Evolutionary conservation across 1,140 invertebrate species (phyloP).

Genomic region (Tachypleus tridentatus): DNA sequence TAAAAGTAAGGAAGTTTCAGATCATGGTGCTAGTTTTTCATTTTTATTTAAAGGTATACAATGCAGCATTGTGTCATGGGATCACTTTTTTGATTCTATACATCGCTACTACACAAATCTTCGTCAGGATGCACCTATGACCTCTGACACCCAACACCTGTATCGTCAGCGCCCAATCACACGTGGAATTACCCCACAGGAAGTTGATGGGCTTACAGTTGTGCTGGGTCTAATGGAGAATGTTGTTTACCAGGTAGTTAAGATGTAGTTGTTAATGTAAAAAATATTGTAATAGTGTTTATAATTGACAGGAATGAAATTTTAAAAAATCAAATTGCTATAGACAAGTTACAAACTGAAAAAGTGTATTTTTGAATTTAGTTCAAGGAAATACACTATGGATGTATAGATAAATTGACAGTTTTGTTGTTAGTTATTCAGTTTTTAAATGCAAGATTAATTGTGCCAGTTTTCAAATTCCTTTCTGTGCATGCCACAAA

Average conservation of each 20-base stretch:
- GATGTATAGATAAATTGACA: too few relatives aligned
- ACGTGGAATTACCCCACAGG: slow-evolving; percentile 61
- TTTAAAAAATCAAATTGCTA: not conserved
- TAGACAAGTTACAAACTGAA: not conserved
- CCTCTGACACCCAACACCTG: slow-evolving; percentile 41
- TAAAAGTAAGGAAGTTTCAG: too few relatives aligned
- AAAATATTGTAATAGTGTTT: not conserved
- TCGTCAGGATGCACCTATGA: slow-evolving; percentile 49
- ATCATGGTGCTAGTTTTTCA: not conserved
- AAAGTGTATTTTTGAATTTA: too few relatives aligned
- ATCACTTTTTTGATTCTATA: slow-evolving; percentile 77
- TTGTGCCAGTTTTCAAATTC: too few relatives aligned
- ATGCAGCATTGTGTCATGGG: slow-evolving; percentile 54
- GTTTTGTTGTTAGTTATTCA: too few relatives aligned
- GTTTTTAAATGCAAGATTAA: too few relatives aligned
- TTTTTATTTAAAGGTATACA: slow-evolving; percentile 29
- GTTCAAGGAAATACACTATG: too few relatives aligned
- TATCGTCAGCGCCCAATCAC: slow-evolving; percentile 47
- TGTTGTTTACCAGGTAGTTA: slow-evolving; percentile 46
- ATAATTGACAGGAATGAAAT: not conserved
- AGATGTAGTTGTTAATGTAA: not conserved
- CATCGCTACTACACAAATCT: slow-evolving; percentile 52
- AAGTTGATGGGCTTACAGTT: slow-evolving; percentile 72
- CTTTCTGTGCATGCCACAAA: too few relatives aligned
- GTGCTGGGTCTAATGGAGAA: slow-evolving; percentile 62